Evolutionary conservation across 2,113 vertebrate species (phyloP).

Genomic region (Pica pica): DNA sequence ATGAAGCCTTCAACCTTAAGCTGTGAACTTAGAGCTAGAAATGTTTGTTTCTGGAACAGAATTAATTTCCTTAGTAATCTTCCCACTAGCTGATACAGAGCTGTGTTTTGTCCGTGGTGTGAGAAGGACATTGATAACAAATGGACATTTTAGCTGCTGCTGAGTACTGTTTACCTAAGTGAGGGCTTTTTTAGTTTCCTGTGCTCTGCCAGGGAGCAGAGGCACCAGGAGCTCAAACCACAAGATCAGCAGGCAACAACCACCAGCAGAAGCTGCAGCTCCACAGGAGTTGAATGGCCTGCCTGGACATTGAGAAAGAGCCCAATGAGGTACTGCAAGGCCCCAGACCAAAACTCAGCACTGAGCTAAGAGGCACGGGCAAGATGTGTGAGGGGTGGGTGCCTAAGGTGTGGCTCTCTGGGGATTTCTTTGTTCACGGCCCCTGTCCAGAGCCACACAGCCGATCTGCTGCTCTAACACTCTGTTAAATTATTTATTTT

Average conservation of each 20-base stretch:
- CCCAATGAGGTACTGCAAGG: background rate
- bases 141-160: background rate
- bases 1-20: background rate
- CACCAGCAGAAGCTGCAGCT: background rate
- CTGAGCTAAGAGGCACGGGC: background rate
- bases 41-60: background rate
- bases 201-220: background rate
- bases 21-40: background rate
- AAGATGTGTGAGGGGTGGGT: background rate
- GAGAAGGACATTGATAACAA: background rate
- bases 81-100: background rate
- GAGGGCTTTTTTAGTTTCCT: background rate
- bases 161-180: background rate
- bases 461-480: background rate
- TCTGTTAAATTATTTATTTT: background rate
- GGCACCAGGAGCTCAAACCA: background rate
- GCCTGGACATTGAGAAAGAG: background rate
- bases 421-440: background rate
- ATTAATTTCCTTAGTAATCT: background rate
- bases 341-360: background rate
- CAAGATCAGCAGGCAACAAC: background rate
- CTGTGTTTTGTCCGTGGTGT: background rate
- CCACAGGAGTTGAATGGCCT: fast-evolving
- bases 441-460: background rate
- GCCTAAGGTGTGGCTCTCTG: background rate